These are phyloP conservation scores for Ancistrus triradiatus DNA, from an alignment of 2,113 vertebrate species.

Conservation along the genomic window DNA sequence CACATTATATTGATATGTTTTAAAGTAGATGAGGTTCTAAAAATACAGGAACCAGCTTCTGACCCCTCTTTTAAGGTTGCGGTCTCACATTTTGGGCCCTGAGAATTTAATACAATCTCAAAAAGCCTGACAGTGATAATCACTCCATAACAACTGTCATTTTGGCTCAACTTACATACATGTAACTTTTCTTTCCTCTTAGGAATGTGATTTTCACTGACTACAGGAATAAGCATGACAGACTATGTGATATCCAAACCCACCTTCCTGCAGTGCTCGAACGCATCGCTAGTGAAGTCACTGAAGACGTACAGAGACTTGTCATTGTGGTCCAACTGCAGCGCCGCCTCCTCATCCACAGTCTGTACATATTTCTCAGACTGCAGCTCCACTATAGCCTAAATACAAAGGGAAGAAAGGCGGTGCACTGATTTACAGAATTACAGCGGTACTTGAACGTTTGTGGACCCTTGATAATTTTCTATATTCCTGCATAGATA, in stretches of 20 bases:
- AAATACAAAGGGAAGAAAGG: constrained; percentile 41
- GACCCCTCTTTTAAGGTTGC: no score
- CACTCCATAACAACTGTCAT: no score
- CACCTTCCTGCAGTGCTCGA: constrained; percentile 86
- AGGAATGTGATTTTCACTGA: no score
- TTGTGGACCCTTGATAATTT: no score
- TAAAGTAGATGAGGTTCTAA: neutral
- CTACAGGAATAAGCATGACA: neutral
- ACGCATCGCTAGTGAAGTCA: constrained; percentile 76
- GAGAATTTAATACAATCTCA: no score
- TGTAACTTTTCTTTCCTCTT: no score
- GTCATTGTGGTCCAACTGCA: constrained; percentile 81
- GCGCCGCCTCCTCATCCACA: constrained; percentile 74
- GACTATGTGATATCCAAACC: neutral
- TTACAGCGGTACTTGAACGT: no score
- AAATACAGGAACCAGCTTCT: no score
- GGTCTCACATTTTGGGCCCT: no score
- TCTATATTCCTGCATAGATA: no score
- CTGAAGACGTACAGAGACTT: constrained; percentile 91
- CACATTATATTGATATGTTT: no score
- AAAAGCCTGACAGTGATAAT: neutral
- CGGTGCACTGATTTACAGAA: no score
- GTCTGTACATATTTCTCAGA: constrained; percentile 85
- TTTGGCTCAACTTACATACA: neutral
- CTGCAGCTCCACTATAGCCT: constrained; percentile 92